Evolutionary conservation across 64 coral and sea anemone genomes (phyloP).

Genomic region (Montipora cactus): DNA sequence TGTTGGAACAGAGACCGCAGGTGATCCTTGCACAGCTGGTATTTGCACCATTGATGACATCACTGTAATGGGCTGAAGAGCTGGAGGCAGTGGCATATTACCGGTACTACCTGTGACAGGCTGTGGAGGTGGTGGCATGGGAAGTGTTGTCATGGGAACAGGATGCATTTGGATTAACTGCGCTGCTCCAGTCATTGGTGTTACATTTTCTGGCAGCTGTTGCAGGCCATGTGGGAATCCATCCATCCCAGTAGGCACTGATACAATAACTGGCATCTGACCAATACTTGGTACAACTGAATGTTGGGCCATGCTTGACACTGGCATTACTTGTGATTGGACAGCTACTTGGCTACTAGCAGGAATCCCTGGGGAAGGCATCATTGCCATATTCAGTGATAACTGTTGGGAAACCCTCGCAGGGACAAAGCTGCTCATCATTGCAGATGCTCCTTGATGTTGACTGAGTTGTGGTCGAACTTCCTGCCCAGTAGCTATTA

Average conservation of each 20-base stretch:
- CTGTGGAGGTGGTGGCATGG: conserved; percentile 21
- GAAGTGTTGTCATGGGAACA: conserved; percentile 38
- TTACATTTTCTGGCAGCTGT: conserved; percentile 17
- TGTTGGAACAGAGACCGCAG: background rate
- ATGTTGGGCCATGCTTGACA: background rate
- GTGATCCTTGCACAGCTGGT: background rate
- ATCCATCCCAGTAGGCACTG: conserved; percentile 15
- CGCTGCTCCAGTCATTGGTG: conserved; percentile 1
- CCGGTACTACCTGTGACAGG: background rate
- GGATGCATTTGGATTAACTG: conserved; percentile 23
- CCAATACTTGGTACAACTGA: conserved; percentile 26
- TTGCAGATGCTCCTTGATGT: background rate
- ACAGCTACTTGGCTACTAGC: conserved; percentile 11
- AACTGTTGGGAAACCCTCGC: background rate
- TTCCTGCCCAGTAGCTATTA: conserved; percentile 6
- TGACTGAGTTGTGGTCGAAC: background rate
- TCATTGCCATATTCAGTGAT: conserved; percentile 18
- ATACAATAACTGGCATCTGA: conserved; percentile 37
- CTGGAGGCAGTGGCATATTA: conserved; percentile 19
- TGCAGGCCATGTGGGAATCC: conserved; percentile 28
- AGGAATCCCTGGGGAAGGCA: background rate
- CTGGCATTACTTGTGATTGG: conserved; percentile 29
- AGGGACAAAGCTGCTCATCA: conserved; percentile 27
- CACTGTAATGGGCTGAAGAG: conserved; percentile 35
- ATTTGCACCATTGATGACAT: conserved; percentile 33